Base-by-base conservation (phyloP, 2,113 vertebrate species). In the Pygathrix nemaeus region DNA sequence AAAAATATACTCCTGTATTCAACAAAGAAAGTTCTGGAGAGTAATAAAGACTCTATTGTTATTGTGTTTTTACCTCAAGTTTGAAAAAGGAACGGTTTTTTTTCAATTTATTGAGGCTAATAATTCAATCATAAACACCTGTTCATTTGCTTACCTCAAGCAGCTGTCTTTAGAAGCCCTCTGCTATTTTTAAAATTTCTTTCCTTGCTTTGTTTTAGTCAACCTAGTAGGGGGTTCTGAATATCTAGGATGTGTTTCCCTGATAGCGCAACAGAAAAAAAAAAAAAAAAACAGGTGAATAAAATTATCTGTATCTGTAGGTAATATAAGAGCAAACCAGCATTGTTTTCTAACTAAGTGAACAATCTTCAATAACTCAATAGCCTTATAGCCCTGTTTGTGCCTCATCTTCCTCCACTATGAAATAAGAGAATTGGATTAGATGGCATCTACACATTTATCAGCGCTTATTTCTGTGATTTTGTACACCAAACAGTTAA, bases 181-280 rank as follows among this genome's bases (percentile, higher is more conserved):
- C 79, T 57, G 43, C 43, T 57, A 35, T 80, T 38, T 93, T 73
- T 68, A 23, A 79, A 55, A 48, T 50, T 87, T 88, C 21, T 59
- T 88, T 92, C 79, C 6, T 73, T 84, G 35, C 64, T 88, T 94
- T 91, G 35, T 48, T 95, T 97, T 81, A 83, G 43, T 83, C 43
- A 95, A 66, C 27, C 25, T 50, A 79, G 18, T 1, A 88, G 40
- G 2, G 45, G 30, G 27, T 79, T 79, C n/a, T 75, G 32, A 66
- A 52, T 70, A 86, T 55, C 61, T 75, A 52, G 12, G 59, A 78
- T 38, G 30, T 83, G 57, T 87, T 61, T 55, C 35, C 8, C 78
- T 80, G 16, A 80, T 50, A 64, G 25, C 38, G 78, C 40, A 66
- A 87, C 57, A 87, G 75, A 93, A 79, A 95, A 76, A 64, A 92